Conservation (phyloP, 2,888 invertebrate genomes). For the Yponomeuta cagnagella region DNA sequence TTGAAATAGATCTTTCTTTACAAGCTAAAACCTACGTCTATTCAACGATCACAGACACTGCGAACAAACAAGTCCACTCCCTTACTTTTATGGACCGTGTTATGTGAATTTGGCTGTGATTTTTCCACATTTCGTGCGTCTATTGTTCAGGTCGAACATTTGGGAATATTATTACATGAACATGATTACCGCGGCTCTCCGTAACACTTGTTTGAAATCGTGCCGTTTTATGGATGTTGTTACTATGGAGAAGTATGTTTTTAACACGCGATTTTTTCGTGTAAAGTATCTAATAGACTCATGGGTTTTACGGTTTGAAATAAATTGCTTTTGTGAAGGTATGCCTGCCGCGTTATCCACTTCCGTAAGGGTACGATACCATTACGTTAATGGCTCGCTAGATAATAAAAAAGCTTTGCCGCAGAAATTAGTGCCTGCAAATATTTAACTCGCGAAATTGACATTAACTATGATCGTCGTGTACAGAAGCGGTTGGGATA, state of each 20-base stretch:
- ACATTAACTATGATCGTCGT: background rate
- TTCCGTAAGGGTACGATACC: background rate
- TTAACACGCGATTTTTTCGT: background rate
- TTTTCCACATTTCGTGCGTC: slow-evolving; percentile 37
- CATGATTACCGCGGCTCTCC: slow-evolving; percentile 31
- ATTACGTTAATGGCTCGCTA: too few species aligned
- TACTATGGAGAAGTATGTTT: slow-evolving; percentile 1
- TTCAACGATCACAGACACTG: background rate
- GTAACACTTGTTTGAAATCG: slow-evolving; percentile 37
- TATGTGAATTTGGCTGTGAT: slow-evolving; percentile 44
- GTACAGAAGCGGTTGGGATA: background rate
- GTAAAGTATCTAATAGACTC: background rate
- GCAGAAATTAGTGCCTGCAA: background rate
- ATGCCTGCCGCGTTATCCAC: background rate
- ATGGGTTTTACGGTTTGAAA: background rate
- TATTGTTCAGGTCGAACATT: slow-evolving; percentile 34
- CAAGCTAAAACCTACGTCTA: background rate
- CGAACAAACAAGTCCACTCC: slow-evolving; percentile 29
- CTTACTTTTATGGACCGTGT: slow-evolving; percentile 40
- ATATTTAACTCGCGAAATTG: background rate
- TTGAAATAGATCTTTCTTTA: background rate
- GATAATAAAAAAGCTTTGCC: background rate
- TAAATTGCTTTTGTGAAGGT: background rate
- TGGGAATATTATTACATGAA: slow-evolving; percentile 36
- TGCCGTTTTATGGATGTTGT: slow-evolving; percentile 26